These are phyloP conservation scores for Actenoides hombroni DNA, from an alignment of 2,113 vertebrate species.

Conservation along the genomic window DNA sequence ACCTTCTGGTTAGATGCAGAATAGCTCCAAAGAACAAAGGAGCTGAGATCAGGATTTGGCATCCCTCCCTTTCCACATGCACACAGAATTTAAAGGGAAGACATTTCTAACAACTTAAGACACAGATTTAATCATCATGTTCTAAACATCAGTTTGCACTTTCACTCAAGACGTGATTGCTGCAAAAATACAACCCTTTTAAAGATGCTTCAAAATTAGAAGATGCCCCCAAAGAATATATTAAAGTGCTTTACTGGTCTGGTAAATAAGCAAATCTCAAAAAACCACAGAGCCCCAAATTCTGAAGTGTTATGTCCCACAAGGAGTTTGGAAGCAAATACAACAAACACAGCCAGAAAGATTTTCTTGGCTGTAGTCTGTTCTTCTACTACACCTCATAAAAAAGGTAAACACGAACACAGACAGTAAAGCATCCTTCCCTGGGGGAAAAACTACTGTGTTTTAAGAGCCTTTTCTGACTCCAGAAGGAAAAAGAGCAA, in stretches of 20 bases:
- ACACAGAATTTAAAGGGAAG: not conserved
- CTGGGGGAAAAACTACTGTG: not conserved
- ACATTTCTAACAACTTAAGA: not conserved
- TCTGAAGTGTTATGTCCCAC: not conserved
- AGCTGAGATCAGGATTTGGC: not conserved
- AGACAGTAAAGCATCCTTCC: not conserved
- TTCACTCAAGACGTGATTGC: not conserved
- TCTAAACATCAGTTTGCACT: not conserved
- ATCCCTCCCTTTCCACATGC: not conserved
- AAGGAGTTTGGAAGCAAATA: not conserved
- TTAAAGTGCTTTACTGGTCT: not conserved
- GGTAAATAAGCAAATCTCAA: not conserved
- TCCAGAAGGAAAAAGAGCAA: not conserved
- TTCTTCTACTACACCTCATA: not conserved
- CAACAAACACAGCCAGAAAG: not conserved
- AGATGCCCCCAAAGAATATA: not conserved
- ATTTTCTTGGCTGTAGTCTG: not conserved
- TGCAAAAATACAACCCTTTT: not conserved
- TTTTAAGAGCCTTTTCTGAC: not conserved
- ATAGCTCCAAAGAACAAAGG: slow-evolving; percentile 39
- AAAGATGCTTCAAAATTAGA: not conserved
- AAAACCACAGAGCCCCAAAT: not conserved
- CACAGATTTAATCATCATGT: not conserved
- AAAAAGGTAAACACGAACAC: not conserved
- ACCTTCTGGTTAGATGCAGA: slow-evolving; percentile 39